Conservation (phyloP, 2,888 invertebrate species). For the Timandra comae region DNA sequence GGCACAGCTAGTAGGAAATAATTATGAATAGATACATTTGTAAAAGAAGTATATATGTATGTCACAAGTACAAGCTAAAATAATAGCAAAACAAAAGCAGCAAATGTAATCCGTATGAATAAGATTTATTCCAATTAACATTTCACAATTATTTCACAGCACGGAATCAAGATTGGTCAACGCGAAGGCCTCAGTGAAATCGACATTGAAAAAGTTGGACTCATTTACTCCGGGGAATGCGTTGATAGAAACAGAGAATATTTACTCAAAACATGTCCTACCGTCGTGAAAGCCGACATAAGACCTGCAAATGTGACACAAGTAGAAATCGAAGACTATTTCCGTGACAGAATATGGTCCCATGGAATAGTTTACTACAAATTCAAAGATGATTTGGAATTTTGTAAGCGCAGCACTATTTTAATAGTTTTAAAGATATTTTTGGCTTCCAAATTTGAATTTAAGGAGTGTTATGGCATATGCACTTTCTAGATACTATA, state of each 20-base stretch:
- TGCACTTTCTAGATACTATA: too few relatives aligned
- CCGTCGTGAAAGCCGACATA: slow-evolving; percentile 32
- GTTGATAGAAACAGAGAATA: slow-evolving; percentile 52
- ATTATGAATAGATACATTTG: too few relatives aligned
- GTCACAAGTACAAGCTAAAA: too few relatives aligned
- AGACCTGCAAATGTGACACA: slow-evolving; percentile 14
- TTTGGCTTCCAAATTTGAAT: too few relatives aligned
- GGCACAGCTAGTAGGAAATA: too few relatives aligned
- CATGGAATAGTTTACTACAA: slow-evolving; percentile 50
- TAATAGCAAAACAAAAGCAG: too few relatives aligned
- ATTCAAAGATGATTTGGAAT: slow-evolving; percentile 45
- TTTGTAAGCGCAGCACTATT: slow-evolving; percentile 57
- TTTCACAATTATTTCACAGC: slow-evolving; percentile 25
- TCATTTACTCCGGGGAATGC: slow-evolving; percentile 52
- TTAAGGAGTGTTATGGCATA: too few relatives aligned
- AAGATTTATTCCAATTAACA: too few relatives aligned
- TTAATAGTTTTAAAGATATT: not conserved
- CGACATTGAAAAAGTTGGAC: slow-evolving; percentile 51
- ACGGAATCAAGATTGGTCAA: slow-evolving; percentile 50
- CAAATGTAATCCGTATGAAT: too few relatives aligned
- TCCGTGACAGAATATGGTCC: slow-evolving; percentile 48
- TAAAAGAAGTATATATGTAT: too few relatives aligned
- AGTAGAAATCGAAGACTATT: slow-evolving; percentile 45
- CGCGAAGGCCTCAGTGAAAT: slow-evolving; percentile 54
- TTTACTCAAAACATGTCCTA: slow-evolving; percentile 55